Percentiles rank a stretch among this genome's conserved stretches.
phyloP scores from a whole-genome alignment of 2,888 invertebrate genomes.

The Diachrysia chrysitis region DNA sequence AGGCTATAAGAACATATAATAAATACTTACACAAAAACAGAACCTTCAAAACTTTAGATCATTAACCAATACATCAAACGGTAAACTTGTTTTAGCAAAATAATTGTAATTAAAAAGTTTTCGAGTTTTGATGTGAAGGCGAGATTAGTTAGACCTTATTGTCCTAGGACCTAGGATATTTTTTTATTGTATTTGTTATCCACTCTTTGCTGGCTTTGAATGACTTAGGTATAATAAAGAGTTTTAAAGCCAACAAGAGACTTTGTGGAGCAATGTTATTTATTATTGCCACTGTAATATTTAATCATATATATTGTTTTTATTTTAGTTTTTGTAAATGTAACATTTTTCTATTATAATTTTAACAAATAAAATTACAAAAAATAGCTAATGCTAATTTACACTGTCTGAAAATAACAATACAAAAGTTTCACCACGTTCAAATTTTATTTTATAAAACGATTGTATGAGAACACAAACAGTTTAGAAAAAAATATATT shows the following conservation, averaged over 20 bases:
- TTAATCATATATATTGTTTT: neutral
- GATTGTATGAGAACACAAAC: too few species aligned
- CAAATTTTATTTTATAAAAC: too few species aligned
- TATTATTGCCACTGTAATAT: conserved; percentile 11
- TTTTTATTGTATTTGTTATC: conserved; percentile 39
- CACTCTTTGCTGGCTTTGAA: conserved; percentile 26
- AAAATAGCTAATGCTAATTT: too few species aligned
- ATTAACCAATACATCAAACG: conserved; percentile 56
- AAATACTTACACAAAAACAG: conserved; percentile 28
- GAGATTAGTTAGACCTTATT: conserved; percentile 22
- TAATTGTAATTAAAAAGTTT: conserved; percentile 55
- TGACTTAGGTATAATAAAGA: too few species aligned
- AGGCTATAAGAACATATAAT: neutral
- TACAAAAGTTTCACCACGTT: too few species aligned
- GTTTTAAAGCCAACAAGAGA: too few species aligned
- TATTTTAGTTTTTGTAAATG: neutral
- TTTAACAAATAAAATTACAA: neutral
- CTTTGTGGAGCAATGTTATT: conserved; percentile 25
- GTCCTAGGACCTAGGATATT: conserved; percentile 7
- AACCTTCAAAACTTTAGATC: conserved; percentile 27
- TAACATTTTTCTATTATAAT: neutral
- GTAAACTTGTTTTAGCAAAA: conserved; percentile 45
- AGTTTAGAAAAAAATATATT: too few species aligned
- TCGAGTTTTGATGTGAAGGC: conserved; percentile 27
- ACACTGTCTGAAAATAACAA: too few species aligned